These are phyloP conservation scores for Drosophila cognata DNA, from an alignment of 2,888 invertebrate species.

Conservation along the genomic window DNA sequence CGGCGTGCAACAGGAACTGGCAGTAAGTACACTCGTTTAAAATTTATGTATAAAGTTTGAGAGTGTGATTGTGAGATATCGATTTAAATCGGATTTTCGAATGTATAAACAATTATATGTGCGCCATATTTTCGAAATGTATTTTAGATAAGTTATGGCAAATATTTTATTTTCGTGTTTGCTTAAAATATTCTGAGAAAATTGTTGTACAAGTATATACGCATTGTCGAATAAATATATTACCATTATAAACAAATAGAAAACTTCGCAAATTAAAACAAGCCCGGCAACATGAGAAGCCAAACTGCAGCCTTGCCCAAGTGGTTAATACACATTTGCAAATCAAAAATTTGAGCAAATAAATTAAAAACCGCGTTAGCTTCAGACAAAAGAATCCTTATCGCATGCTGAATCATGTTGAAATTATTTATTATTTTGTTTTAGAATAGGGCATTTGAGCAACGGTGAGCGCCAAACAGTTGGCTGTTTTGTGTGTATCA, in stretches of 20 bases:
- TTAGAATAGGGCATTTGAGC: slow-evolving; percentile 26
- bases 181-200: not conserved
- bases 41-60: not conserved
- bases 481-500: not conserved
- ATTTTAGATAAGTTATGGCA: not conserved
- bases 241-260: not conserved
- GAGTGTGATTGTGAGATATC: not conserved
- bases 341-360: not conserved
- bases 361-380: not conserved
- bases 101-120: not conserved
- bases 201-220: not conserved
- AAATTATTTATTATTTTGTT: not conserved
- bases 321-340: not conserved
- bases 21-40: slow-evolving; percentile 81
- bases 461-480: slow-evolving; percentile 15
- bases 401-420: not conserved
- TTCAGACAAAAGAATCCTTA: not conserved
- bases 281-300: not conserved
- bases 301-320: not conserved
- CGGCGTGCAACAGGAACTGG: slow-evolving; percentile 84
- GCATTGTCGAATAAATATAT: not conserved
- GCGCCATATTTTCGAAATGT: not conserved
- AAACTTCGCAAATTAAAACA: not conserved
- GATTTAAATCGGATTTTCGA: not conserved
- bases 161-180: not conserved